These are phyloP conservation scores for Numida meleagris DNA, from an alignment of 2,113 vertebrate genomes.

Conservation along the genomic window DNA sequence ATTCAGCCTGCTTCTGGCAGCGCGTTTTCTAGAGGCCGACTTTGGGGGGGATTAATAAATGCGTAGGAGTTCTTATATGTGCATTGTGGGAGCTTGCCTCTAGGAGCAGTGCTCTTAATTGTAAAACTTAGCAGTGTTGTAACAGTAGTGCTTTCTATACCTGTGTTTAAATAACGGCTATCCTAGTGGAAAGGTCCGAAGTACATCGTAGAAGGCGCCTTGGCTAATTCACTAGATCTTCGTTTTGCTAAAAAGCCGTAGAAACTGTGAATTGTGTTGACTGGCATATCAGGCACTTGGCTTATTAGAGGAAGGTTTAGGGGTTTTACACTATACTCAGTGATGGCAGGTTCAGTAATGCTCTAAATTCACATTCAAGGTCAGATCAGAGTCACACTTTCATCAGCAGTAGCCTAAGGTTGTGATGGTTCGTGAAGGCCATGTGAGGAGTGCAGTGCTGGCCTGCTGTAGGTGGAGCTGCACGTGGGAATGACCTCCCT, in stretches of 20 bases:
- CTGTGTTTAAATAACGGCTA: background rate
- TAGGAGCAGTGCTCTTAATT: background rate
- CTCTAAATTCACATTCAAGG: background rate
- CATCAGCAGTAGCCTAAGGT: background rate
- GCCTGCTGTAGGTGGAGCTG: background rate
- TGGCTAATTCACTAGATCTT: background rate
- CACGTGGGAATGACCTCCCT: background rate
- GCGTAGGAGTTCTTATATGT: background rate
- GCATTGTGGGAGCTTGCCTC: background rate
- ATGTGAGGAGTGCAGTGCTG: background rate
- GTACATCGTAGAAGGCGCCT: background rate
- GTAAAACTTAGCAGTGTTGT: background rate
- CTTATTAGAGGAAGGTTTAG: background rate
- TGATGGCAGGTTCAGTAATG: background rate
- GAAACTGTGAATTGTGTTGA: background rate
- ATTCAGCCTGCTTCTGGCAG: background rate
- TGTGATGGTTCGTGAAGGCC: background rate
- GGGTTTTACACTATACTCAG: background rate
- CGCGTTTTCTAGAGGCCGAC: background rate
- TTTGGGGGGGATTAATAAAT: background rate
- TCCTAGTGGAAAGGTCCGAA: background rate
- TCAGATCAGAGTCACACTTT: background rate
- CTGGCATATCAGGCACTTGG: background rate
- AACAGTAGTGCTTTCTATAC: background rate
- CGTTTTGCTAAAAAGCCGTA: background rate